Conservation (phyloP, 2,113 vertebrate species). For the Aramus guarauna region DNA sequence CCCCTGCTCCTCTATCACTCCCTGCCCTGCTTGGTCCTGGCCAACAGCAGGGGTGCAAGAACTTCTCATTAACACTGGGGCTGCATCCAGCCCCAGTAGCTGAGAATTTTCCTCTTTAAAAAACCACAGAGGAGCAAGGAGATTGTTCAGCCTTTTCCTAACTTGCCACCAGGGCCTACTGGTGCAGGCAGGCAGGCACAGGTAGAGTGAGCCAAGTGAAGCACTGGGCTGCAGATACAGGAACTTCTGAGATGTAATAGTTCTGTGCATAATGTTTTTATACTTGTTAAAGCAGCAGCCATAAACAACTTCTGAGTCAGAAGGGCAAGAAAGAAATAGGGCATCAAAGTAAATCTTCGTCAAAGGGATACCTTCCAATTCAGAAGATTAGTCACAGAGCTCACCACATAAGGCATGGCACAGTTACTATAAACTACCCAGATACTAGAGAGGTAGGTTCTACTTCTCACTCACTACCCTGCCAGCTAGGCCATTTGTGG, state of each 20-base stretch:
- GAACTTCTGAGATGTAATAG: neutral
- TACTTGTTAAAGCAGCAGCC: neutral
- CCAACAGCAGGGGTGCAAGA: neutral
- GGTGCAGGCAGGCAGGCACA: fast-evolving
- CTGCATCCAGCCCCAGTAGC: neutral
- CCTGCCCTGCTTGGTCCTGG: neutral
- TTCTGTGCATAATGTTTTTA: neutral
- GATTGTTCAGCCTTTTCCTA: neutral
- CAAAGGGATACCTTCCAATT: neutral
- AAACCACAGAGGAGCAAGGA: neutral
- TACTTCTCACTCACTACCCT: neutral
- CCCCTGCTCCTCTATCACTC: neutral
- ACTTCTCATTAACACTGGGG: neutral
- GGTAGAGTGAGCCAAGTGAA: neutral
- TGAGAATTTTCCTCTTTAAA: neutral
- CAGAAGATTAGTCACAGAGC: neutral
- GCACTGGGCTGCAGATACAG: neutral
- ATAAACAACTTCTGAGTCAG: neutral
- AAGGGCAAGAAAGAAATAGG: neutral
- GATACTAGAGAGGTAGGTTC: neutral
- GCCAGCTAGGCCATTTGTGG: neutral
- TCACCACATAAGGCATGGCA: neutral
- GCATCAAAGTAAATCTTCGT: neutral
- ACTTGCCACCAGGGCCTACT: neutral
- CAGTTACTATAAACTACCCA: neutral